Percentiles rank a stretch among this genome's conserved stretches.
These are phyloP conservation scores for Echeneis naucrates DNA, from an alignment of 2,797 vertebrate genomes.

Conservation along the genomic window DNA sequence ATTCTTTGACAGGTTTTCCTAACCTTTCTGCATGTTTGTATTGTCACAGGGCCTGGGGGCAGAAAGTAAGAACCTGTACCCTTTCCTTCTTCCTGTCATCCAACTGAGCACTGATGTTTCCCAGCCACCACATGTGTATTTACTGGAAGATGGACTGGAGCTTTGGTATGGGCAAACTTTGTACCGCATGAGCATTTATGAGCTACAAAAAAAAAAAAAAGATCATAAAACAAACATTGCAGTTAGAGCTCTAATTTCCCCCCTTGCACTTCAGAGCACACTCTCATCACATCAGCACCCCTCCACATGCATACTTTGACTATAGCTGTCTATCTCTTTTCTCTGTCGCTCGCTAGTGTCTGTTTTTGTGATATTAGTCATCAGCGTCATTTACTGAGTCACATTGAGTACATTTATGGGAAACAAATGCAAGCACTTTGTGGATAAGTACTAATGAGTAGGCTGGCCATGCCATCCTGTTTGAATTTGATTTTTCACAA, in stretches of 20 bases:
- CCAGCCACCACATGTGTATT: constrained; percentile 96
- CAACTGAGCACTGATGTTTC: constrained; percentile 98
- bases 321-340: constrained; percentile 28
- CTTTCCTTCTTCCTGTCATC: constrained; percentile 97
- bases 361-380: constrained; percentile 35
- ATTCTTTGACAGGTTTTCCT: constrained; percentile 22
- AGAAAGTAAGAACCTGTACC: constrained; percentile 96
- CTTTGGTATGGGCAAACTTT: constrained; percentile 88
- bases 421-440: constrained; percentile 33
- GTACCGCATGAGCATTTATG: constrained; percentile 15
- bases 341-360: background rate
- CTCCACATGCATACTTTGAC: constrained; percentile 12
- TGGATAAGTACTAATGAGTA: constrained; percentile 31
- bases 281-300: constrained; percentile 11
- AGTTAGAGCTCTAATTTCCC: constrained; percentile 38
- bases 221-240: background rate
- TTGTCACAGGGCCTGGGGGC: constrained; percentile 91
- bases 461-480: constrained; percentile 12
- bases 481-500: constrained; percentile 25
- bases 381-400: constrained; percentile 28
- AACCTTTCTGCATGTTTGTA: constrained; percentile 42
- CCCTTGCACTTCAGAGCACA: constrained; percentile 18
- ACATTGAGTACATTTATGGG: background rate
- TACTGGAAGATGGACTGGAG: constrained; percentile 97
- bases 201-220: constrained; percentile 16